Base-by-base conservation (phyloP, 1,140 invertebrate species). In the Tetragnatha versicolor region DNA sequence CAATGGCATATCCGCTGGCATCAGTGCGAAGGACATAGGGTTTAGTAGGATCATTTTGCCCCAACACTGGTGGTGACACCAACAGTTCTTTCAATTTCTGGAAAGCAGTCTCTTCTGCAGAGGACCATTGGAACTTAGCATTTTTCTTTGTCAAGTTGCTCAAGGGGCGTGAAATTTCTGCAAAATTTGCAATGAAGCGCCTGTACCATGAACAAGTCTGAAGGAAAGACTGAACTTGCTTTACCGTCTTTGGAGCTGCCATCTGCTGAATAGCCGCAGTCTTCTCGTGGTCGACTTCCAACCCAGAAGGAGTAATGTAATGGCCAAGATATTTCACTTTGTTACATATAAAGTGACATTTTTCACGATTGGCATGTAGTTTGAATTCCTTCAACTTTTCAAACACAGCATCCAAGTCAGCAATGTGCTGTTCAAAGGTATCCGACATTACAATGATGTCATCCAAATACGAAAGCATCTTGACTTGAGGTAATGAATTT, bases 401-500 rank as follows among this genome's bases (percentile, higher is more conserved):
- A 22, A 81, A 81, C 4, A 81, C 51, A n/a, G 7, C 31, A 3
- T 37, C 2, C 2, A 81, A 22, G 20, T 75, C 55, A 9, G 55
- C 20, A 22, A 73, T 2, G 66, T 81, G 80, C 17, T 81, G 31
- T 9, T 80, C 35, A 33, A 81, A 80, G 20, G 55, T 80, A 27
- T 27, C 45, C 17, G 82, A 85, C 14, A 80, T 82, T 17, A 85
- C 70, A 10, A 85, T 79, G 27, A 87, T 83, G 73, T 87, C 86
- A 81, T 87, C 86, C 31, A 10, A 49, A 31, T 27, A 69, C 10
- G 22, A 2, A 80, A 31, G 6, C 80, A 6, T 27, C 17, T 9
- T 9, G 7, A 17, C 17, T 9, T 42, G 7, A 2, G 22, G 35
- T 7, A 70, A 10, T 14, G n/a, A 49, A 84, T 66, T 37, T 17